Evolutionary conservation across 2,797 vertebrate genomes (phyloP).

Genomic region (Scyliorhinus canicula): DNA sequence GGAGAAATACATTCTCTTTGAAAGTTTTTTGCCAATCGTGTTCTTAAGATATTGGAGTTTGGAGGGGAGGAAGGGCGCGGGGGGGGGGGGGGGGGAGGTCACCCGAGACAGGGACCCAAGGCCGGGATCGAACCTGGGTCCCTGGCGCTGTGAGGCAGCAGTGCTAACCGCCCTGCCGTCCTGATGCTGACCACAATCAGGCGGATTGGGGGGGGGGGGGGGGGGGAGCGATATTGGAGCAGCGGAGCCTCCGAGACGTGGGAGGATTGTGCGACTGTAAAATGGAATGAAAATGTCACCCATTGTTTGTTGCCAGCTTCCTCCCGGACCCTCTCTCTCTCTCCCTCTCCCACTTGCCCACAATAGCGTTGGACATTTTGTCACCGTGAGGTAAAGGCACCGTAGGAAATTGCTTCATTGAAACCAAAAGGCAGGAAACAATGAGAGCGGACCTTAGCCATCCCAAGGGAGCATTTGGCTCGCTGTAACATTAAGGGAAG

Average conservation of each 20-base stretch:
- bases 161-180: no score
- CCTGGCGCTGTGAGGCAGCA: no score
- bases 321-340: background rate
- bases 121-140: no score
- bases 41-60: background rate
- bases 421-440: conserved; percentile 38
- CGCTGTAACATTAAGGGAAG: background rate
- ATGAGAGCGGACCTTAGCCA: conserved; percentile 34
- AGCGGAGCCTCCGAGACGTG: background rate
- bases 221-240: no score
- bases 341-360: background rate
- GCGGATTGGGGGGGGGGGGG: no score
- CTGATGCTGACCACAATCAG: no score
- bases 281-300: background rate
- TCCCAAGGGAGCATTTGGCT: conserved; percentile 27
- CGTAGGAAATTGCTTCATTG: conserved; percentile 28
- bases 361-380: background rate
- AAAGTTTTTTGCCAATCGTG: no score
- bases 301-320: background rate
- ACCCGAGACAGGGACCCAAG: no score
- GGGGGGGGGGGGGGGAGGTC: no score
- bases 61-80: no score
- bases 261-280: background rate
- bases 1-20: no score
- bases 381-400: background rate